Evolutionary conservation across 2,888 invertebrate genomes (phyloP).

Genomic region (Pardosa pseudoannulata): DNA sequence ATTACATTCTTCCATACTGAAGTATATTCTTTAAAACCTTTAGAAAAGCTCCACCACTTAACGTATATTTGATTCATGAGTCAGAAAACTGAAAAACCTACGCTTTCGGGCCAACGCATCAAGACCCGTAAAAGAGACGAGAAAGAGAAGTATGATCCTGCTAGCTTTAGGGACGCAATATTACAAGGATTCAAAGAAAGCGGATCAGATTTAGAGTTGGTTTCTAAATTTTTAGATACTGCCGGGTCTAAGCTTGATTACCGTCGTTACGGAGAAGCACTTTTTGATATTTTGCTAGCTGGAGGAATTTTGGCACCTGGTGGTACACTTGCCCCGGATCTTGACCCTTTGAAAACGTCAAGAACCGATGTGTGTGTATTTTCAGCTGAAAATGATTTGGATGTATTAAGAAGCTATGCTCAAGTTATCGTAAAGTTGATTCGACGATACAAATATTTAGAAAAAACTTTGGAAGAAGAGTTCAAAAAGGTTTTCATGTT

Average conservation of each 20-base stretch:
- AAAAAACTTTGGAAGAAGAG: slow-evolving; percentile 98
- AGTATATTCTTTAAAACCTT: background rate
- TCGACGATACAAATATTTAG: slow-evolving; percentile 98
- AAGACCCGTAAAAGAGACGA: slow-evolving; percentile 99
- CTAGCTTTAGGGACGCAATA: slow-evolving; percentile 98
- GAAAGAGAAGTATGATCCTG: slow-evolving; percentile 99
- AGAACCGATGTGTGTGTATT: slow-evolving; percentile 96
- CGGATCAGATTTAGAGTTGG: slow-evolving; percentile 92
- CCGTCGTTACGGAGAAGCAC: slow-evolving; percentile 97
- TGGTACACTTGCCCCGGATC: slow-evolving; percentile 95
- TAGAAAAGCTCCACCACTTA: background rate
- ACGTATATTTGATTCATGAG: slow-evolving; percentile 83
- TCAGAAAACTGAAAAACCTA: slow-evolving; percentile 99
- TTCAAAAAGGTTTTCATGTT: slow-evolving; percentile 94
- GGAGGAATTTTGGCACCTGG: slow-evolving; percentile 95
- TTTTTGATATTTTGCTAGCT: slow-evolving; percentile 98
- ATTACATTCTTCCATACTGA: background rate
- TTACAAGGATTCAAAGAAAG: slow-evolving; percentile 89
- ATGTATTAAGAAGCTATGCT: slow-evolving; percentile 91
- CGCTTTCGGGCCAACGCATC: slow-evolving; percentile 99
- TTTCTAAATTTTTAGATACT: slow-evolving; percentile 94
- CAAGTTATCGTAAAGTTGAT: slow-evolving; percentile 94
- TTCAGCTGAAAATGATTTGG: slow-evolving; percentile 90
- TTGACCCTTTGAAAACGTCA: slow-evolving; percentile 84
- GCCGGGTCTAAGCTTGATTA: slow-evolving; percentile 98